Conservation (phyloP, 2,797 vertebrate species). For the Melanotaenia trifasciata region DNA sequence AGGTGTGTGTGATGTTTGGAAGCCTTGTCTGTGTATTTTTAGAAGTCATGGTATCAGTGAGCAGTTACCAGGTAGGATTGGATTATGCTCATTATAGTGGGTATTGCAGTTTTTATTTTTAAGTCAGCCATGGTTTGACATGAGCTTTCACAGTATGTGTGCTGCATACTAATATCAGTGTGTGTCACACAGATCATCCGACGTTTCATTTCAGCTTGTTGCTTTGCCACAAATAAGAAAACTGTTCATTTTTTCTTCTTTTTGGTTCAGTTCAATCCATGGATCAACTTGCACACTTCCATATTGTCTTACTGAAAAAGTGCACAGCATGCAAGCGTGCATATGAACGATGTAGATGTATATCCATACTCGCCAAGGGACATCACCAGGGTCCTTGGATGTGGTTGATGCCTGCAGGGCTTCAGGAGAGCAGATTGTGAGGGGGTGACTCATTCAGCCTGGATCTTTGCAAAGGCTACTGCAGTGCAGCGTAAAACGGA, state of each 20-base stretch:
- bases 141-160: constrained; percentile 47
- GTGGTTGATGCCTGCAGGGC: constrained; percentile 55
- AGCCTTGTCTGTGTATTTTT: background rate
- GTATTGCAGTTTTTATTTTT: constrained; percentile 41
- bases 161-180: constrained; percentile 59
- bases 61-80: constrained; percentile 5
- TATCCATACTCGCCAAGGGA: constrained; percentile 19
- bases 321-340: background rate
- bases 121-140: constrained; percentile 38
- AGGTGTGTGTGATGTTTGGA: background rate
- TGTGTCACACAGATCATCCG: background rate
- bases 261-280: constrained; percentile 3
- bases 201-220: constrained; percentile 18
- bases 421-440: constrained; percentile 75
- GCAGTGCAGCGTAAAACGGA: constrained; percentile 75
- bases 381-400: constrained; percentile 55
- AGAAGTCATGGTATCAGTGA: constrained; percentile 9
- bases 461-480: constrained; percentile 63
- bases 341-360: constrained; percentile 9
- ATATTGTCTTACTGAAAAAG: background rate
- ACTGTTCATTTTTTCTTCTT: background rate
- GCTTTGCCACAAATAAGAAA: constrained; percentile 18
- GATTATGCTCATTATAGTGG: constrained; percentile 4
- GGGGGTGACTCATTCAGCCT: constrained; percentile 76
- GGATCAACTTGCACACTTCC: background rate